phyloP scores from a whole-genome alignment of 2,797 vertebrate genomes.

The Oreonectes daqikongensis region DNA sequence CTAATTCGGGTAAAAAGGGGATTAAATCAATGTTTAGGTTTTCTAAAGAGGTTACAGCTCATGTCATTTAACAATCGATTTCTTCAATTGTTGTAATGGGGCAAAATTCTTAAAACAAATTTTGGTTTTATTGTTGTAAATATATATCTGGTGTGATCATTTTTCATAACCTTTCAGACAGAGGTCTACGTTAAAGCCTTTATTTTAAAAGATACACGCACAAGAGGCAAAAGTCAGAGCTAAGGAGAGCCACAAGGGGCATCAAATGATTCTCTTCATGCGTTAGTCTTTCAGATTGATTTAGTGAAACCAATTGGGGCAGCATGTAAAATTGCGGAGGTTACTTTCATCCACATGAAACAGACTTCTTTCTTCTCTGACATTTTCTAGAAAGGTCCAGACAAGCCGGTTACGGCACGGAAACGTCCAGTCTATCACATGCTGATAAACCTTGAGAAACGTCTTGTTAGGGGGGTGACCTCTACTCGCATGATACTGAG shows the following conservation, averaged over 20 bases:
- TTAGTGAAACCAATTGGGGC: constrained; percentile 76
- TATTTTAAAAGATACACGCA: background rate
- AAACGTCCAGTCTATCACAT: constrained; percentile 70
- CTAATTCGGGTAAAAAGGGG: constrained; percentile 47
- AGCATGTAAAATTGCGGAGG: constrained; percentile 66
- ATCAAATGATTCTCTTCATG: constrained; percentile 66
- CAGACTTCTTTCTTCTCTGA: constrained; percentile 70
- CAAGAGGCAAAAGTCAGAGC: constrained; percentile 46
- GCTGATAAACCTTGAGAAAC: constrained; percentile 59
- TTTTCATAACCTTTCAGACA: background rate
- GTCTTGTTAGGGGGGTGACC: constrained; percentile 55
- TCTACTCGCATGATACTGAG: constrained; percentile 8
- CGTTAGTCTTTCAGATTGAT: constrained; percentile 68
- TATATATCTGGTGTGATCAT: background rate
- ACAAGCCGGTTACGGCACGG: constrained; percentile 69
- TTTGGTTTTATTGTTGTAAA: background rate
- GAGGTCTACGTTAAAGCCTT: background rate
- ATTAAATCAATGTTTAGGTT: constrained; percentile 55
- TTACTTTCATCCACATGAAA: constrained; percentile 73
- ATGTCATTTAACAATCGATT: constrained; percentile 5
- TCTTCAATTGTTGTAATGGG: background rate
- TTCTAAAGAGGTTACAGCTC: constrained; percentile 25
- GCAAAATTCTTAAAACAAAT: background rate
- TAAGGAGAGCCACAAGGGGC: constrained; percentile 53
- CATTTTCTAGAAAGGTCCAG: constrained; percentile 66